Conservation (phyloP, 1,140 invertebrate genomes). For the Meloidogyne chitwoodi region DNA sequence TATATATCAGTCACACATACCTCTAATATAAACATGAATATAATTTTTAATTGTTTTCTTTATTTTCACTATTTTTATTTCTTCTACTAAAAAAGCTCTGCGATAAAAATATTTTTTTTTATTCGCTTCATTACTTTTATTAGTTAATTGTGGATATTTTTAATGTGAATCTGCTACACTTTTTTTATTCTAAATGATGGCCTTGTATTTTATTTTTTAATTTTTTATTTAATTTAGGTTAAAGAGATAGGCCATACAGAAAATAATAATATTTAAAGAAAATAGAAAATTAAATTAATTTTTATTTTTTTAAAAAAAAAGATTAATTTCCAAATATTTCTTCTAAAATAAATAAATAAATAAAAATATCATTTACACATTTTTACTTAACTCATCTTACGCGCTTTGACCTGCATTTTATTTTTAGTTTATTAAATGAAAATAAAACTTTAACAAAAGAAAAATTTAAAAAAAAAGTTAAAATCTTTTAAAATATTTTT, state of each 20-base stretch:
- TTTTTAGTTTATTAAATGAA: too few relatives aligned
- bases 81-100: background rate
- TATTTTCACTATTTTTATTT: too few relatives aligned
- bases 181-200: background rate
- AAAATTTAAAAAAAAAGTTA: background rate
- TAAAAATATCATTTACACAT: background rate
- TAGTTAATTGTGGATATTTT: background rate
- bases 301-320: background rate
- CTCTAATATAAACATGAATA: too few relatives aligned
- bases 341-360: too few relatives aligned
- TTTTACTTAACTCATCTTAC: background rate
- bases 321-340: too few relatives aligned
- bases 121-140: background rate
- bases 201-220: background rate
- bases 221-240: background rate
- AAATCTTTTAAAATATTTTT: too few relatives aligned
- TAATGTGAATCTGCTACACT: background rate
- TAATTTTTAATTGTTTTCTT: too few relatives aligned
- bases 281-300: background rate
- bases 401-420: background rate
- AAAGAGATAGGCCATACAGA: background rate
- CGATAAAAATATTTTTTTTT: background rate
- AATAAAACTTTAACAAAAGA: too few relatives aligned
- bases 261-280: background rate
- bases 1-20: too few relatives aligned